Evolutionary conservation across 2,888 invertebrate species (phyloP), one percentile per base, ranked within the genome.

Genomic region (Galerucella nymphaeae): DNA sequence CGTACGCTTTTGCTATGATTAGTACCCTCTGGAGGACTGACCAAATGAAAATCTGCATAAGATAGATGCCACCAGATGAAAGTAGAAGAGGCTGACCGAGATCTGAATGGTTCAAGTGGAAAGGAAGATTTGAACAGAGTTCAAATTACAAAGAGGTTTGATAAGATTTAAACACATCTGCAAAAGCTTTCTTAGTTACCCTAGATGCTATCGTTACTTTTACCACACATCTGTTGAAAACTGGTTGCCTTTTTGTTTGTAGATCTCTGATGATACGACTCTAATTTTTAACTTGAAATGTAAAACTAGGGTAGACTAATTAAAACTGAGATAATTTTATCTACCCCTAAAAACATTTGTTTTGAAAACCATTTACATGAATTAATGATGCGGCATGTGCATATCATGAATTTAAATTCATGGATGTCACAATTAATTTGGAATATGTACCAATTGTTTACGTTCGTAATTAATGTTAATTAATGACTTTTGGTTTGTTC

Each of bases 241-340:
- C 20, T 14, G 11, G 16, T 38, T n/a, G 14, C 14, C 38, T 30
- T 30, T 65, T 53, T 65, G 55, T 53, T 65, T 55, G 65, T 65
- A 65, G 64, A 53, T 64, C n/a, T 65, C 20, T 55, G n/a, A 53
- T 30, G 65, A 65, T 65, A 65, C 55, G 50, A 16, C 23, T 23
- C 23, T 53, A 55, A 65, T 65, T 65, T 38, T 53, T 53, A 14
- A 64, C 14, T 14, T 14, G 20, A 5, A 16, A 16, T 53, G 65
- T 65, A n/a, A 50, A 53, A 53, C 30, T 53, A 66, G 57, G 66
- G 66, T 41, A 50, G 41, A 30, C 50, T 65, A 50, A 65, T 65
- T 66, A 57, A 57, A 57, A 9, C 8, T 41, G 41, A 18, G 42
- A 55, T 66, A 66, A 41, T 16, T 41, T 66, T 66, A 66, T 57